Conservation (phyloP, 1,140 invertebrate genomes). For the Periplaneta americana region DNA sequence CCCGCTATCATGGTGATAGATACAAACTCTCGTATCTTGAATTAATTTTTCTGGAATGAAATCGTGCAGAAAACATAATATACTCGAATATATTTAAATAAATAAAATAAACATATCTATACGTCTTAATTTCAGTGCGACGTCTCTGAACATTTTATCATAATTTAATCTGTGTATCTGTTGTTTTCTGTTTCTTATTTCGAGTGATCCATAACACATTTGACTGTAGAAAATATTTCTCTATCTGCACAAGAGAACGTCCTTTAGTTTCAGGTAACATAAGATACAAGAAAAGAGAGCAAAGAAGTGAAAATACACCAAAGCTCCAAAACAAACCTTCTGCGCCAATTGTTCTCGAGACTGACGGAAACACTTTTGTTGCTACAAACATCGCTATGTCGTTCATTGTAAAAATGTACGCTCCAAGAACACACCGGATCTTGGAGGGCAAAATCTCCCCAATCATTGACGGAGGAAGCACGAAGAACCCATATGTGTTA, state of each 20-base stretch:
- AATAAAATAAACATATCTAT: too few species aligned
- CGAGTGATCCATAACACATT: slow-evolving; percentile 51
- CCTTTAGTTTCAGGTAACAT: slow-evolving; percentile 80
- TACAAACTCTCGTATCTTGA: too few species aligned
- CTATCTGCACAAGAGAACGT: slow-evolving; percentile 68
- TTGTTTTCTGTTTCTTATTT: too few species aligned
- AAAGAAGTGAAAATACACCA: slow-evolving; percentile 47
- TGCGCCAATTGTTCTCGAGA: slow-evolving; percentile 50
- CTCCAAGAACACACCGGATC: slow-evolving; percentile 56
- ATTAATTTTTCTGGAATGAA: too few species aligned
- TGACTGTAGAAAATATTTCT: slow-evolving; percentile 65
- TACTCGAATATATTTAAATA: too few species aligned
- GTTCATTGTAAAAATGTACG: slow-evolving; percentile 62
- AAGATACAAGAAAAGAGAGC: slow-evolving; percentile 61
- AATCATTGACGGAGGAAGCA: slow-evolving; percentile 61
- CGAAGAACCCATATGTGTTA: slow-evolving; percentile 63
- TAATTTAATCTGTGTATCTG: too few species aligned
- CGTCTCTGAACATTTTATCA: too few species aligned
- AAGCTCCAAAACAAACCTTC: slow-evolving; percentile 63
- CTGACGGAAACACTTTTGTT: slow-evolving; percentile 62
- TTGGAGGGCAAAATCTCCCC: slow-evolving; percentile 62
- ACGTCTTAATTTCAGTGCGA: too few species aligned
- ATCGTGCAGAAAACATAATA: too few species aligned
- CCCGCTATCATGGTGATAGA: too few species aligned
- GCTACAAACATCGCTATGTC: slow-evolving; percentile 60